A percentile compares a stretch with the other conserved stretches of the same genome.
phyloP scores from a whole-genome alignment of 1,140 invertebrate species.

The Telenomus remus region DNA sequence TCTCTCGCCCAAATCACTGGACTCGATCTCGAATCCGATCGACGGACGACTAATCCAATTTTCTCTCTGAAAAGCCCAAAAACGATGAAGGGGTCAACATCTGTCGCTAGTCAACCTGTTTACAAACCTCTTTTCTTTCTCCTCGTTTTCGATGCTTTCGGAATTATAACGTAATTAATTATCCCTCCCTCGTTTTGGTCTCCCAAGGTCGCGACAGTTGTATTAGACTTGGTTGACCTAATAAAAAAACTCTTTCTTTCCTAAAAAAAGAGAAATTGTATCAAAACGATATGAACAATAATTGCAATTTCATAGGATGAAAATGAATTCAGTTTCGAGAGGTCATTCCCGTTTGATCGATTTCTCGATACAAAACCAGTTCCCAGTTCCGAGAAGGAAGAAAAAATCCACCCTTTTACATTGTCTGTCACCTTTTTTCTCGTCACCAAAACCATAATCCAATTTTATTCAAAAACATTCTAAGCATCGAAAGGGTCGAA shows the following conservation, averaged over 20 bases:
- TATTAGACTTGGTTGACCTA: slow-evolving; percentile 2
- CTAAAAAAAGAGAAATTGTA: no score
- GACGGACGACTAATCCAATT: slow-evolving; percentile 45
- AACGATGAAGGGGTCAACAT: slow-evolving; percentile 48
- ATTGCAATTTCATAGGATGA: not conserved
- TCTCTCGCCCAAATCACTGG: slow-evolving; percentile 26
- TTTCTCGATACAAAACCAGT: slow-evolving; percentile 37
- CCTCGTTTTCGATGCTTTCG: slow-evolving; percentile 3
- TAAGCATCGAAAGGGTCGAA: slow-evolving; percentile 28
- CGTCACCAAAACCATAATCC: slow-evolving; percentile 29
- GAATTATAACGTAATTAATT: slow-evolving; percentile 29
- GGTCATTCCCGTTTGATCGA: slow-evolving; percentile 28
- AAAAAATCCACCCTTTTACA: slow-evolving; percentile 20
- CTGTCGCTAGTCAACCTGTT: slow-evolving; percentile 39
- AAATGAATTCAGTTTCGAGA: slow-evolving; percentile 3
- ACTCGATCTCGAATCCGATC: slow-evolving; percentile 14
- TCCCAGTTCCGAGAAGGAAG: slow-evolving; percentile 28
- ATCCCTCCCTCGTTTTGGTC: slow-evolving; percentile 6
- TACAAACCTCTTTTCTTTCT: slow-evolving; percentile 12
- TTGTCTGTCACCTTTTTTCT: slow-evolving; percentile 28
- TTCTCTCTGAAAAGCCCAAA: slow-evolving; percentile 45
- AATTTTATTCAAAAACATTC: slow-evolving; percentile 41
- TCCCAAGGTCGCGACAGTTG: slow-evolving; percentile 1
- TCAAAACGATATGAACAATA: not conserved
- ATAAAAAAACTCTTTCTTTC: not conserved